A percentile compares a stretch with the other conserved stretches of the same genome.
Evolutionary conservation across 1,140 invertebrate species (phyloP).

Genomic region (Drosophila quadrilineata): DNA sequence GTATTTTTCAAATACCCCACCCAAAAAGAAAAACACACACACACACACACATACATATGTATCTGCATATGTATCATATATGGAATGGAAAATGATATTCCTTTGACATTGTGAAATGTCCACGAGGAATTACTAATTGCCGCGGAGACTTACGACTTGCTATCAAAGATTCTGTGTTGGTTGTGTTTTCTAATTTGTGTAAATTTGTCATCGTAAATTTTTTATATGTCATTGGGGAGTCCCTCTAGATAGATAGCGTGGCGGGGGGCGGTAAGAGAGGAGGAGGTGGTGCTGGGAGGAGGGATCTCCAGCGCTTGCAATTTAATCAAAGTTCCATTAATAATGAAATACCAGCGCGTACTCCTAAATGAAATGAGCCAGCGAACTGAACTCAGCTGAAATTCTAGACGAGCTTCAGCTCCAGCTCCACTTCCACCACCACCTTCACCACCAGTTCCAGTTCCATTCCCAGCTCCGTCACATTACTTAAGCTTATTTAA

Average conservation of each 20-base stretch:
- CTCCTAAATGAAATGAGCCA: constrained; percentile 36
- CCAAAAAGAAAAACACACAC: no score
- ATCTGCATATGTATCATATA: no score
- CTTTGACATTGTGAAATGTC: no score
- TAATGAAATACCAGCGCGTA: constrained; percentile 56
- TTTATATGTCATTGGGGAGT: constrained; percentile 16
- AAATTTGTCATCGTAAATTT: constrained; percentile 56
- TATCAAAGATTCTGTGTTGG: constrained; percentile 4
- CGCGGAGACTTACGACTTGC: not conserved
- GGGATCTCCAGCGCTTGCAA: constrained; percentile 46
- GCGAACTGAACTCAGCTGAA: constrained; percentile 26
- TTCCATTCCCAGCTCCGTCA: constrained; percentile 6
- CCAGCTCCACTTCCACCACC: not conserved
- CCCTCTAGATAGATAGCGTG: no score
- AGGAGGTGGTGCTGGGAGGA: no score
- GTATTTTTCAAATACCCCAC: no score
- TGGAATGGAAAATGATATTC: no score
- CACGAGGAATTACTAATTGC: no score
- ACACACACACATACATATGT: no score
- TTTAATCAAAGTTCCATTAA: constrained; percentile 78
- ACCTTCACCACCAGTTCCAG: not conserved
- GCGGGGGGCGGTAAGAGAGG: no score
- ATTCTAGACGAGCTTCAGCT: constrained; percentile 37
- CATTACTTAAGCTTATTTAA: constrained; percentile 72
- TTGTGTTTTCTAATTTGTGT: constrained; percentile 55